Conservation (phyloP, 1,140 invertebrate genomes). For the Drosophila kohkoa region DNA sequence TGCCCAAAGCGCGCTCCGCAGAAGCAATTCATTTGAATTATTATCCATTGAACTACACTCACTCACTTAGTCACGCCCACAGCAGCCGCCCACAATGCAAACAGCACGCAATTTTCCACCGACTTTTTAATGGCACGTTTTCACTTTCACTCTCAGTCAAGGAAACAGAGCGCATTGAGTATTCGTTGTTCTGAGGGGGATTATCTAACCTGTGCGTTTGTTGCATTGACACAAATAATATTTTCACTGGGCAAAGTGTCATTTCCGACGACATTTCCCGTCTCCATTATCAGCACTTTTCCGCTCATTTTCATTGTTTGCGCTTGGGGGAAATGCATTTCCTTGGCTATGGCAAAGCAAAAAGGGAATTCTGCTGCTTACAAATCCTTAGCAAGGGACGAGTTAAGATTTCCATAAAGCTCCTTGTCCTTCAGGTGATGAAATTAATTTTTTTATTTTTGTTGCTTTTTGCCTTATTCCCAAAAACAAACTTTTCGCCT, state of each 20-base stretch:
- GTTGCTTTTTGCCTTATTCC: too few relatives aligned
- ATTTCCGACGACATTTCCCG: constrained; percentile 65
- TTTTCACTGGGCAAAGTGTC: constrained; percentile 45
- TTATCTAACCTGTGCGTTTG: not conserved
- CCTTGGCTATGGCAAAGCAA: constrained; percentile 21
- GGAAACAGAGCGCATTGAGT: not conserved
- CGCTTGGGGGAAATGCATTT: constrained; percentile 56
- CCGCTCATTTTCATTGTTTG: constrained; percentile 34
- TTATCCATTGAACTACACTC: constrained; percentile 54
- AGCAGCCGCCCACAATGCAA: too few relatives aligned
- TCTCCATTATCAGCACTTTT: constrained; percentile 46
- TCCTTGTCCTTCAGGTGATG: constrained; percentile 4
- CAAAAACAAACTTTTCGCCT: constrained; percentile 14
- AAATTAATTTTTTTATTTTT: not conserved
- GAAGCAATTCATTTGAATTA: constrained; percentile 79
- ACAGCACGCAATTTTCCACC: constrained; percentile 23
- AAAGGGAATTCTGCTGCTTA: not conserved
- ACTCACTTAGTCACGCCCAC: constrained; percentile 14
- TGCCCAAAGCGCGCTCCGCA: constrained; percentile 24
- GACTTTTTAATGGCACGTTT: constrained; percentile 6
- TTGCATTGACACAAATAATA: constrained; percentile 23
- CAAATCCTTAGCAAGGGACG: not conserved
- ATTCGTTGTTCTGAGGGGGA: not conserved
- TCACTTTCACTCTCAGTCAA: too few relatives aligned
- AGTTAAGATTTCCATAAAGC: not conserved